Evolutionary conservation across 2,797 vertebrate species (phyloP).

Genomic region (Nyctibius grandis): DNA sequence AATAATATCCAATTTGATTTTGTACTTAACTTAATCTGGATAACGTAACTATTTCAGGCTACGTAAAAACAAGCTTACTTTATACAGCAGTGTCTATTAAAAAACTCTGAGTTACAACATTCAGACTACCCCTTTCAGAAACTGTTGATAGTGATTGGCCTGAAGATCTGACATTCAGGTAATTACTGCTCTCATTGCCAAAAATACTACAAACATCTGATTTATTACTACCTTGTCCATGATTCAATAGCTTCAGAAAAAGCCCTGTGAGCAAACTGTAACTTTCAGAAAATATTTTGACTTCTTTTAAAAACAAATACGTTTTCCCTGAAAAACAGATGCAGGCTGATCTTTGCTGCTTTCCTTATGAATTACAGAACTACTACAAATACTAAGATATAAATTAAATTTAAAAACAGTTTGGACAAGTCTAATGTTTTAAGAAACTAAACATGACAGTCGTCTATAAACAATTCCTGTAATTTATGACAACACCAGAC

Average conservation of each 20-base stretch:
- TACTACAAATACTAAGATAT: not conserved
- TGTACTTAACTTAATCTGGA: not conserved
- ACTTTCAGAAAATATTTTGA: not conserved
- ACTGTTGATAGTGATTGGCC: not conserved
- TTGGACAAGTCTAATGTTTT: not conserved
- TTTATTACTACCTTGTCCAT: not conserved
- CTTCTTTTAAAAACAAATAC: not conserved
- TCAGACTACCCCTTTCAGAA: not conserved
- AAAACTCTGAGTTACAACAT: fast-evolving
- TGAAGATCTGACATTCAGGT: not conserved
- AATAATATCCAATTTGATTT: not conserved
- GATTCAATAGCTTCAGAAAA: not conserved
- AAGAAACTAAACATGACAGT: not conserved
- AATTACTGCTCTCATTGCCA: not conserved
- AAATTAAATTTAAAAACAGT: fast-evolving
- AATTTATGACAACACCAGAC: not conserved
- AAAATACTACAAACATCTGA: not conserved
- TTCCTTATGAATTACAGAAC: not conserved
- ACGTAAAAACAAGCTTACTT: not conserved
- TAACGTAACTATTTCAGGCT: not conserved
- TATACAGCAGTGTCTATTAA: not conserved
- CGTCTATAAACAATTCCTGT: not conserved
- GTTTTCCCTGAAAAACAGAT: not conserved
- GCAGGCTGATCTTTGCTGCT: not conserved
- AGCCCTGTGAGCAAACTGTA: not conserved